These are phyloP conservation scores for Knipowitschia caucasica DNA, from an alignment of 2,797 vertebrate species.

Conservation along the genomic window DNA sequence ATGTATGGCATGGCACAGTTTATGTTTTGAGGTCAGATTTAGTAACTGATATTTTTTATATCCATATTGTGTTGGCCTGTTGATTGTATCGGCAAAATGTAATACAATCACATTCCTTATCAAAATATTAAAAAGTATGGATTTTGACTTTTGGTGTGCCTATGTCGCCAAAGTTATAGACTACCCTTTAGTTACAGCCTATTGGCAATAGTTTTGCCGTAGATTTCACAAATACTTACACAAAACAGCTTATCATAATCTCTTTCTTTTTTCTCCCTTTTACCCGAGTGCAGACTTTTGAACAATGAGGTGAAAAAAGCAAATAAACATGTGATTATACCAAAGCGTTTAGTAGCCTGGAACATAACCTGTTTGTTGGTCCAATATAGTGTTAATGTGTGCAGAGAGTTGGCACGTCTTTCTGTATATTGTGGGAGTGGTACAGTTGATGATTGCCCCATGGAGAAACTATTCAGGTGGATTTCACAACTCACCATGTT, in stretches of 20 bases:
- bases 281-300: no score
- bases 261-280: neutral
- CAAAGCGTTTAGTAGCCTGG: neutral
- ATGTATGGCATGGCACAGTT: no score
- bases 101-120: no score
- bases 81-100: no score
- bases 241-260: neutral
- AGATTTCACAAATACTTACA: neutral
- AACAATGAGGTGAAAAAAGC: neutral
- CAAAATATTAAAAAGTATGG: no score
- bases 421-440: conserved; percentile 7
- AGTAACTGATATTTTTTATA: no score
- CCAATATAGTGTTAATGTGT: neutral
- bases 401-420: conserved; percentile 6
- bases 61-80: no score
- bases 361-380: neutral
- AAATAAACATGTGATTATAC: neutral
- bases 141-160: no score
- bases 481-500: conserved; percentile 66
- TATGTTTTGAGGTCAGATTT: no score
- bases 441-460: conserved; percentile 57
- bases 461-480: conserved; percentile 38
- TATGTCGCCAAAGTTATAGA: no score
- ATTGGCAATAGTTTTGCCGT: no score
- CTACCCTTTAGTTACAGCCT: no score